A percentile compares a stretch with the other conserved stretches of the same genome.
Conservation (phyloP, 2,888 invertebrate genomes). For the Thymelicus lineola region DNA sequence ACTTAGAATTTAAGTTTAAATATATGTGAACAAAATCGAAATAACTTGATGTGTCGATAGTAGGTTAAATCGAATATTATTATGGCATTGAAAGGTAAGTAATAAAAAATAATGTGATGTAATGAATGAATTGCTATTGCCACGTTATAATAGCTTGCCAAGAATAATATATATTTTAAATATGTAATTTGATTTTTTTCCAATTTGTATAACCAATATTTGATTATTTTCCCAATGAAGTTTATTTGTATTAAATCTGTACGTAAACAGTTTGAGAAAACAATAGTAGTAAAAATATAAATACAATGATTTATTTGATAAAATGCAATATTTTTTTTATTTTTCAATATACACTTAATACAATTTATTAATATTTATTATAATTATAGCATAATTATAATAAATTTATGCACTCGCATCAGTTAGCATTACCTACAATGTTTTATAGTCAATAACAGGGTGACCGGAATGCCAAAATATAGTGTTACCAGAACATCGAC, state of each 20-base stretch:
- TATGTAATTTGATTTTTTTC: too few relatives aligned
- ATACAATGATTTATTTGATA: background rate
- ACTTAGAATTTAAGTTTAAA: constrained; percentile 1
- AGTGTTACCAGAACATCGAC: constrained; percentile 48
- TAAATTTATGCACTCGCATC: constrained; percentile 4
- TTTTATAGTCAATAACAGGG: constrained; percentile 46
- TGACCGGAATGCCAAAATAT: constrained; percentile 60
- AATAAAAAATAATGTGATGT: constrained; percentile 48
- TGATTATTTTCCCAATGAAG: background rate
- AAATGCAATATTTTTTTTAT: background rate
- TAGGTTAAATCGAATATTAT: constrained; percentile 42
- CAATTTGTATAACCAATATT: background rate
- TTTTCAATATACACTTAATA: background rate
- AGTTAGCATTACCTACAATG: constrained; percentile 16
- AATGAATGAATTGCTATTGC: constrained; percentile 44
- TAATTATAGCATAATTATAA: constrained; percentile 2
- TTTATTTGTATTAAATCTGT: background rate
- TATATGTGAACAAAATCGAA: constrained; percentile 10
- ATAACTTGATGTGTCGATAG: constrained; percentile 26
- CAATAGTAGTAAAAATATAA: background rate
- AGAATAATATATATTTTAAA: constrained; percentile 39
- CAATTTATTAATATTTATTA: constrained; percentile 1
- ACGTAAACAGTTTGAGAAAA: background rate
- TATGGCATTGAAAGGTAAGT: constrained; percentile 40
- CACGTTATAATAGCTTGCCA: constrained; percentile 53